Percentiles rank a stretch among this genome's conserved stretches.
These are phyloP conservation scores for Morus bassanus DNA, from an alignment of 2,797 vertebrate species.

Conservation along the genomic window DNA sequence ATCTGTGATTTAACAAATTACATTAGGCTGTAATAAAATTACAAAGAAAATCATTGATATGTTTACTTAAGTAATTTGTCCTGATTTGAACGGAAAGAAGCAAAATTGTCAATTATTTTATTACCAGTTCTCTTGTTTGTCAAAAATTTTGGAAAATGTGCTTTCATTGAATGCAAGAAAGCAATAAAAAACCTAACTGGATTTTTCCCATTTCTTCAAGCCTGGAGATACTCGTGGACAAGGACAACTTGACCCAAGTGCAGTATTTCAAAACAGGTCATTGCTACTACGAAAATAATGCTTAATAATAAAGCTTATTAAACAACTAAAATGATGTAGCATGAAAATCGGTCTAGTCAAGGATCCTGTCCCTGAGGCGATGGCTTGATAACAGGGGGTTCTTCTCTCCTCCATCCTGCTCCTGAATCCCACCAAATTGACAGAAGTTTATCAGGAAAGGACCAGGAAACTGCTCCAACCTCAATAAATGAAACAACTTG, in stretches of 20 bases:
- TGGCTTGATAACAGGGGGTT: background rate
- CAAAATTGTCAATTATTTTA: background rate
- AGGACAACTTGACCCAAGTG: background rate
- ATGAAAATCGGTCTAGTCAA: background rate
- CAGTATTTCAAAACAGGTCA: background rate
- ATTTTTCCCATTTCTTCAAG: background rate
- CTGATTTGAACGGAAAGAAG: background rate
- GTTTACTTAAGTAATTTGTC: background rate
- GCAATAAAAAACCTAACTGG: background rate
- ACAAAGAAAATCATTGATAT: background rate
- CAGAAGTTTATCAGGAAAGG: background rate
- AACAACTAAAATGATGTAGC: background rate
- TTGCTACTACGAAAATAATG: background rate
- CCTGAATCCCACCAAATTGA: background rate
- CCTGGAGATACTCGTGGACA: background rate
- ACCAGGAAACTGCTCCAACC: background rate
- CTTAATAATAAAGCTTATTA: background rate
- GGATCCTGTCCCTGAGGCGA: background rate
- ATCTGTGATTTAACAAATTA: background rate
- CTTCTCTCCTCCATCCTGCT: background rate
- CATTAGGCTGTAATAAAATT: background rate
- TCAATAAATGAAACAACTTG: background rate
- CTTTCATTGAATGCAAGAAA: background rate
- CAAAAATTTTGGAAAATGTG: background rate
- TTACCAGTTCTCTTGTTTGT: background rate